Evolutionary conservation across 2,797 vertebrate genomes (phyloP), one percentile per base, ranked within the genome.

Genomic region (Hypotaenidia okinawae): DNA sequence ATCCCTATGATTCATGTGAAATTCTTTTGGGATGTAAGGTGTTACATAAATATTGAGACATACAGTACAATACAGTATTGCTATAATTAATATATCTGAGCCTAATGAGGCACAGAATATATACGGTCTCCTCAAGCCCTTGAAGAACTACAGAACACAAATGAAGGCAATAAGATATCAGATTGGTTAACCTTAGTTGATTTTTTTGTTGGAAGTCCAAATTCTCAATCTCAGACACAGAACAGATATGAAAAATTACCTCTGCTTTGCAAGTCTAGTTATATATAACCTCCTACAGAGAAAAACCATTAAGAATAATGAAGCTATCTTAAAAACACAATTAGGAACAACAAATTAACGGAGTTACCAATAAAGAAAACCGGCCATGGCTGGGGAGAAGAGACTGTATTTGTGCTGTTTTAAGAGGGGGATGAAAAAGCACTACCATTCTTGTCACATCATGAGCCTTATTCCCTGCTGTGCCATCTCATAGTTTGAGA

Each of bases 281-380:
- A 24, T 64, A 66, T 59, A n/a, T 47, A 80, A 83, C 28, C n/a
- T 89, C 62, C 89, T 88, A 79, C 82, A 75, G 84, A 86, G 66
- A 67, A 30, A 86, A 84, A 19, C 37, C 55, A 87, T 90, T 89
- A 85, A 45, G 51, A 89, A 78, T 85, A 95, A 85, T 69, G 66
- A 83, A 89, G 54, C 22, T 63, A 18, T 49, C 25, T 61, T 87
- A 87, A 83, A 96, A 93, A 27, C 39, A 51, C 68, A 58, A 73
- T 95, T 81, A 52, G 28, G 25, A 96, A 64, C 23, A 93, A 84
- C 59, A 81, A 91, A 86, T 94, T 88, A 88, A 66, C 68, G 73
- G 21, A 79, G 66, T 66, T 78, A 57, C 17, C 1, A 3, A 83
- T 49, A n/a, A 74, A 82, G 78, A 87, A 83, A 87, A 95, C 73